Evolutionary conservation across 2,797 vertebrate genomes (phyloP).

Genomic region (Myotis vivesi): DNA sequence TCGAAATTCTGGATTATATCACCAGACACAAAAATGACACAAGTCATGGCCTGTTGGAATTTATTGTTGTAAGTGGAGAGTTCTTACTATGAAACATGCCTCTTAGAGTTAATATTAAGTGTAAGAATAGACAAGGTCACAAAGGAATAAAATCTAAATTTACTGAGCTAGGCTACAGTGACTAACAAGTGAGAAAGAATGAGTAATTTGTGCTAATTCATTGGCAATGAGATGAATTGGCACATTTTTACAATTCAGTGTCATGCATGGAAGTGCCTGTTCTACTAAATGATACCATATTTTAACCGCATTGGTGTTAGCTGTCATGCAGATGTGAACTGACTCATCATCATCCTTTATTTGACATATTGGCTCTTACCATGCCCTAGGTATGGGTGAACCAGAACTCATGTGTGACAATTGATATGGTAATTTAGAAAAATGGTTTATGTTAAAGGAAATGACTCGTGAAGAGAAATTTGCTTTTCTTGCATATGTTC

Average conservation of each 20-base stretch:
- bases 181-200: background rate
- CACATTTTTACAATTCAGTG: background rate
- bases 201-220: background rate
- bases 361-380: background rate
- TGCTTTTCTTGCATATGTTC: background rate
- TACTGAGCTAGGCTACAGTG: background rate
- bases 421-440: background rate
- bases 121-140: background rate
- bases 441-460: background rate
- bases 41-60: background rate
- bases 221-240: background rate
- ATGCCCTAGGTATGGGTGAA: background rate
- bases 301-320: background rate
- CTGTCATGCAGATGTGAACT: background rate
- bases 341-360: background rate
- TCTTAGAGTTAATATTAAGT: background rate
- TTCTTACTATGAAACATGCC: background rate
- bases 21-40: background rate
- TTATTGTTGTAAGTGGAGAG: background rate
- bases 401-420: background rate
- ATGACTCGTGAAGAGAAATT: background rate
- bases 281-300: background rate
- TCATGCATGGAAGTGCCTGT: background rate
- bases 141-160: background rate
- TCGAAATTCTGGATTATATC: background rate